These are phyloP conservation scores for Flabesymbios commensalis DNA, from an alignment of 2,888 invertebrate species.

Conservation along the genomic window DNA sequence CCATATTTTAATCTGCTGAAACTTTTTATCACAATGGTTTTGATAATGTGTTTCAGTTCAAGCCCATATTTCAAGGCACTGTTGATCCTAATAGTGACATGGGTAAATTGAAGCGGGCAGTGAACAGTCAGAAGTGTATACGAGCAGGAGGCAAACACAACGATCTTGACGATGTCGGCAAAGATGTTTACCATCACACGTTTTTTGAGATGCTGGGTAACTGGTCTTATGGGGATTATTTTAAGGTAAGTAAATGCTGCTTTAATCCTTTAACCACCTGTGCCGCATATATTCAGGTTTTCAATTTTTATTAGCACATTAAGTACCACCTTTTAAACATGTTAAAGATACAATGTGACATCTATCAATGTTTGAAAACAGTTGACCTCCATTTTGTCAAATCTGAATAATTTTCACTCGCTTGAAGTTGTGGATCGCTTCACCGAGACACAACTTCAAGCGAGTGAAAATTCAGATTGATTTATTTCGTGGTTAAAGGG, in stretches of 20 bases:
- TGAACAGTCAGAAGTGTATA: slow-evolving; percentile 98
- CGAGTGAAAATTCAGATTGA: too few relatives aligned
- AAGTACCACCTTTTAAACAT: too few relatives aligned
- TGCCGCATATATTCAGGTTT: too few relatives aligned
- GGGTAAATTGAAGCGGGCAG: slow-evolving; percentile 82
- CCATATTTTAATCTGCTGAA: background rate
- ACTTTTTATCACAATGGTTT: background rate
- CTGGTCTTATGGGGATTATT: slow-evolving; percentile 99
- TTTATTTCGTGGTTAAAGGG: too few relatives aligned
- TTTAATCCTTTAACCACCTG: too few relatives aligned
- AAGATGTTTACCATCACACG: slow-evolving; percentile 99
- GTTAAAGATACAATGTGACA: too few relatives aligned
- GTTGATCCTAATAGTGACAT: slow-evolving; percentile 96
- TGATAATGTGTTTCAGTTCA: slow-evolving; percentile 70
- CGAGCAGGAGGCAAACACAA: slow-evolving; percentile 99
- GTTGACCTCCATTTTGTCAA: too few relatives aligned
- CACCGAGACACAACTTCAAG: too few relatives aligned
- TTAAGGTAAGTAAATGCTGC: slow-evolving; percentile 75
- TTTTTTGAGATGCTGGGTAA: slow-evolving; percentile 99
- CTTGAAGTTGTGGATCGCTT: too few relatives aligned
- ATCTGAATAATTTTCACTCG: too few relatives aligned
- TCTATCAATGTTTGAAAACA: too few relatives aligned
- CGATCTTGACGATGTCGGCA: slow-evolving; percentile 98
- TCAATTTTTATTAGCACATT: too few relatives aligned
- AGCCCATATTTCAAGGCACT: slow-evolving; percentile 95